Evolutionary conservation across 23 tunicate species (phyloP).

Genomic region (Corella eumyota): DNA sequence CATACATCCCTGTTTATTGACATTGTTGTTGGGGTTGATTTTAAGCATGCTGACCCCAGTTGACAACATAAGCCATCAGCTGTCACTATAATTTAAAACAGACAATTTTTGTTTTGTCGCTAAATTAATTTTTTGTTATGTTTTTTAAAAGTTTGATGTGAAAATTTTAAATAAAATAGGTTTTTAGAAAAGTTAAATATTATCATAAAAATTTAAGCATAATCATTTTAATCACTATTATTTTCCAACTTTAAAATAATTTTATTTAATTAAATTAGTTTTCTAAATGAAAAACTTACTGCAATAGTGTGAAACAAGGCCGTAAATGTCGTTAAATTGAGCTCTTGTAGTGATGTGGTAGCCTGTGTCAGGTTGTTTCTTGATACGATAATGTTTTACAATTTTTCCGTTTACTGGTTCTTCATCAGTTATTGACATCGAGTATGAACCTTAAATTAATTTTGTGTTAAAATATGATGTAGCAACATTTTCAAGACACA

Average conservation of each 20-base stretch:
- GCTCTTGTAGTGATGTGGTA: constrained; percentile 69
- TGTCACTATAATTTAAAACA: constrained; percentile 5
- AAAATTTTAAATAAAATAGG: too few species aligned
- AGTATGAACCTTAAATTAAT: constrained; percentile 29
- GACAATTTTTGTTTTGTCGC: neutral
- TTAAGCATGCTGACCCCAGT: constrained; percentile 20
- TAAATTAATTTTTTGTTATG: too few species aligned
- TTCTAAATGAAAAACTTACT: constrained; percentile 15
- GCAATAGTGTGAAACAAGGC: constrained; percentile 32
- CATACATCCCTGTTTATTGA: constrained; percentile 36
- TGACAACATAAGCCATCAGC: constrained; percentile 47
- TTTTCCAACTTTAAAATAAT: too few species aligned
- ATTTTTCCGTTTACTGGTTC: constrained; percentile 26
- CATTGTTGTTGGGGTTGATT: constrained; percentile 3
- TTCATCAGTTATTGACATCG: constrained; percentile 32
- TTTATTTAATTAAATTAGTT: too few species aligned
- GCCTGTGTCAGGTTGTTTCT: constrained; percentile 50
- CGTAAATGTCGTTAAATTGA: constrained; percentile 20
- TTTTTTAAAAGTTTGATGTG: too few species aligned
- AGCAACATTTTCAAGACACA: too few species aligned
- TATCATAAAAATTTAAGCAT: too few species aligned
- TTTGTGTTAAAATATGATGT: too few species aligned
- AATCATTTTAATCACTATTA: too few species aligned
- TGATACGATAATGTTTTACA: constrained; percentile 71
- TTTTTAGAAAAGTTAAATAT: too few species aligned